Conservation (phyloP, 1,140 invertebrate genomes). For the Cotesia typhae region DNA sequence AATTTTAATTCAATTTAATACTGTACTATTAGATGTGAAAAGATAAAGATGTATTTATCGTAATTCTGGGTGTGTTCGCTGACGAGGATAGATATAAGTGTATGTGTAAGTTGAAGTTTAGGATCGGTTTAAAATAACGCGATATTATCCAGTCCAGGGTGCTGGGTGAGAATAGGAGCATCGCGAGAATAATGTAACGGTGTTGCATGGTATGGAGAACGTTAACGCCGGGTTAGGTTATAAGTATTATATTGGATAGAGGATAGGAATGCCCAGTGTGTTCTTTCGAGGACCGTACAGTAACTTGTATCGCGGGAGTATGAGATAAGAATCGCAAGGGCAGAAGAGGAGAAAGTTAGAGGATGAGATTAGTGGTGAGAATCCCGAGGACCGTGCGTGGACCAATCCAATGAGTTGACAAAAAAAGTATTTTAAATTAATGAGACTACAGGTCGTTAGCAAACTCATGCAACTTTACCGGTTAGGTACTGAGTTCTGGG, state of each 20-base stretch:
- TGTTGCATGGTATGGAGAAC: constrained; percentile 5
- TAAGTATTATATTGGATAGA: too few species aligned
- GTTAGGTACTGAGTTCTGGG: too few species aligned
- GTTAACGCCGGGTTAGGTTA: too few species aligned
- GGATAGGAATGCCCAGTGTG: constrained; percentile 48
- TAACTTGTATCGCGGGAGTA: constrained; percentile 42
- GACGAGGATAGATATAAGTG: too few species aligned
- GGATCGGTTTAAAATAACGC: neutral
- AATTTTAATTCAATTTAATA: too few species aligned
- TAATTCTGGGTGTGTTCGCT: too few species aligned
- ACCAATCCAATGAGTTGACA: constrained; percentile 6
- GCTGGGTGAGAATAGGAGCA: neutral
- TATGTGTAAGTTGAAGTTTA: neutral
- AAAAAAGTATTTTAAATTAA: neutral
- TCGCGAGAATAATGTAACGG: constrained; percentile 19
- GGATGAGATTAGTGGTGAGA: too few species aligned
- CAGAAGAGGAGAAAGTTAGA: constrained; percentile 25
- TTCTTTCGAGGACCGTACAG: constrained; percentile 44
- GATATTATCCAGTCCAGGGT: neutral
- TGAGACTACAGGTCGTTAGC: neutral
- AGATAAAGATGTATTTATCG: too few species aligned
- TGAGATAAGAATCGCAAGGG: constrained; percentile 50
- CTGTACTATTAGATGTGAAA: too few species aligned
- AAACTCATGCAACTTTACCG: too few species aligned
- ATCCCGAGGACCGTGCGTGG: too few species aligned